Base-by-base conservation (phyloP, 2,797 vertebrate species). In the Peromyscus aztecus region DNA sequence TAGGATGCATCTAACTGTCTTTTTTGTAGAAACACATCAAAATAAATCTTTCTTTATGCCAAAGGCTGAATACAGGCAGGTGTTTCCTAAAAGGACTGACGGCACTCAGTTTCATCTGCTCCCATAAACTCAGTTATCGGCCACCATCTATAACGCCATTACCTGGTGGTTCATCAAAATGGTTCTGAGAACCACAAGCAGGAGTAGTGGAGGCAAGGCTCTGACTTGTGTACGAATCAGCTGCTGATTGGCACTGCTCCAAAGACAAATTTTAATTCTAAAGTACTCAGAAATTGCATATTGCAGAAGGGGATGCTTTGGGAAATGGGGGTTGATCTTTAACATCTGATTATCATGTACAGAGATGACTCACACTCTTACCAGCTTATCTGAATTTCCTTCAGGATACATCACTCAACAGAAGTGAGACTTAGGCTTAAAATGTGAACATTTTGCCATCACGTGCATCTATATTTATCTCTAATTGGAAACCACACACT, bases 201-300 rank as follows among this genome's bases (percentile, higher is more conserved):
- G 84, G 83, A 93, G 7, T 65, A 92, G 80, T 46, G 95, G 67
- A 91, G 96, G 78, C 91, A 95, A 90, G 97, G 95, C 95, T 97
- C 78, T 95, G 4, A 81, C 40, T 76, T 93, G 31, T 43, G 11
- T 52, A 40, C 76, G 65, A 86, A 92, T 89, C 61, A 57, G 34
- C 86, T 98, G 63, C 83, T 96, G 46, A 49, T 96, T 23, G 96
- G 59, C 73, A 34, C 91, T 77, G 24, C 61, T 95, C 19, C n/a
- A 89, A 81, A 83, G n/a, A 95, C 14, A 49, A 34, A 23, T 71
- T 90, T 89, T 85, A 87, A 31, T 52, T 91, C 14, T 97, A n/a
- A 82, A 93, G 73, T 92, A 40, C 37, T 92, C 55, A 82, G 61
- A 69, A 96, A 90, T 7, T 95, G 17, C 87, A 93, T 61, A 89